Evolutionary conservation across 2,888 invertebrate species (phyloP).

Genomic region (Lochmaea crataegi): DNA sequence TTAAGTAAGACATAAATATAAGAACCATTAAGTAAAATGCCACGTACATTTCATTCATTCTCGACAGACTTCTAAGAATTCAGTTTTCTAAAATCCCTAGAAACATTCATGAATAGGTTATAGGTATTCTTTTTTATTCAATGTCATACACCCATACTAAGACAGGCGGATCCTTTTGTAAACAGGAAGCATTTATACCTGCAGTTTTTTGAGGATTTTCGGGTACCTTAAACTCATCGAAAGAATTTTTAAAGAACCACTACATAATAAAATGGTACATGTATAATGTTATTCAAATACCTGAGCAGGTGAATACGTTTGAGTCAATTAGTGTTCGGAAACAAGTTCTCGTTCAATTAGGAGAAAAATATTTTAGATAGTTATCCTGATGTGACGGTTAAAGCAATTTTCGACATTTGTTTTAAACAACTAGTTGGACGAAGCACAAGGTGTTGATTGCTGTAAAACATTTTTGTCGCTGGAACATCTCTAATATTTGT

Average conservation of each 20-base stretch:
- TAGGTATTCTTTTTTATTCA: constrained; percentile 33
- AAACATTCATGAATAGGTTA: constrained; percentile 31
- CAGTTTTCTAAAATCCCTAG: constrained; percentile 32
- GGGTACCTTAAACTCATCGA: constrained; percentile 9
- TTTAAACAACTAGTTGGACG: not conserved
- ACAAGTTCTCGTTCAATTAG: constrained; percentile 39
- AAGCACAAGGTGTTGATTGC: not conserved
- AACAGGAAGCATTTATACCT: constrained; percentile 41
- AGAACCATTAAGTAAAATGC: constrained; percentile 15
- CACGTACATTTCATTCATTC: constrained; percentile 24
- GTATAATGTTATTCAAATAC: constrained; percentile 37
- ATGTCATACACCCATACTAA: constrained; percentile 24
- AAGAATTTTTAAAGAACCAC: constrained; percentile 6
- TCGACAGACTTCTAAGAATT: constrained; percentile 25
- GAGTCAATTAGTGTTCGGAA: constrained; percentile 38
- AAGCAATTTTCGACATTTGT: constrained; percentile 9
- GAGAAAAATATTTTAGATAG: constrained; percentile 34
- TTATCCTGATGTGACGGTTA: constrained; percentile 30
- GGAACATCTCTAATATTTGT: too few species aligned
- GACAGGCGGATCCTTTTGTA: constrained; percentile 35
- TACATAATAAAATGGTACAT: constrained; percentile 27
- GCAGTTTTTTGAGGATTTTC: constrained; percentile 31
- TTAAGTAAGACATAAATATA: constrained; percentile 16
- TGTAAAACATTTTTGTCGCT: too few species aligned
- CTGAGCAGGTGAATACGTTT: constrained; percentile 38